These are phyloP conservation scores for Chionis minor DNA, from an alignment of 2,113 vertebrate species.

Conservation along the genomic window DNA sequence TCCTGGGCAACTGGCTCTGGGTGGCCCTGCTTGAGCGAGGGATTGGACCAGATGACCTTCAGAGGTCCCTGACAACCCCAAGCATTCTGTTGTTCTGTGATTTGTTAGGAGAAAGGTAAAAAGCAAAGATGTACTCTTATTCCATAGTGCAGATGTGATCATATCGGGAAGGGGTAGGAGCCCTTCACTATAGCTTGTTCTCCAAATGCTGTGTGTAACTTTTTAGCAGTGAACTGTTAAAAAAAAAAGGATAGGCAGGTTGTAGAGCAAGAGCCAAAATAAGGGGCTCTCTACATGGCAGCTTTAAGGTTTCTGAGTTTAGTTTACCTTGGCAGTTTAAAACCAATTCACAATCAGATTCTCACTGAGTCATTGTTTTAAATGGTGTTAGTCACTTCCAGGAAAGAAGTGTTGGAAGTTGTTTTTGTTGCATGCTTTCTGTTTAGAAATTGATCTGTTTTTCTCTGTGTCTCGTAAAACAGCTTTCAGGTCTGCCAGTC, in stretches of 20 bases:
- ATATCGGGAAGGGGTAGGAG: background rate
- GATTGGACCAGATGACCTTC: background rate
- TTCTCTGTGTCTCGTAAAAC: background rate
- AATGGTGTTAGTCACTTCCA: background rate
- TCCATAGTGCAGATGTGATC: accelerated
- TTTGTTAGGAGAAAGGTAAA: background rate
- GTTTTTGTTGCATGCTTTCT: background rate
- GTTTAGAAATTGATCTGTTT: background rate
- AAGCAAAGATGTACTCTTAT: background rate
- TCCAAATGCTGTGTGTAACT: background rate
- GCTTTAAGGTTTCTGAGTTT: background rate
- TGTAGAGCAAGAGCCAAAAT: background rate
- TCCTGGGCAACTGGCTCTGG: background rate
- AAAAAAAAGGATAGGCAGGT: background rate
- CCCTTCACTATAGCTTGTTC: background rate
- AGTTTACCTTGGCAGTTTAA: background rate
- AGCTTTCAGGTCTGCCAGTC: background rate
- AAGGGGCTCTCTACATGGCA: background rate
- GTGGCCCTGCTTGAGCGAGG: background rate
- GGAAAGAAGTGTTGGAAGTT: background rate
- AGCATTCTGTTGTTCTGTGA: background rate
- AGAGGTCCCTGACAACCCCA: background rate
- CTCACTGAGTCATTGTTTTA: background rate
- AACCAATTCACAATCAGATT: background rate
- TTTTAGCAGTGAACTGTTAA: background rate